A percentile compares a stretch with the other conserved stretches of the same genome.
These are phyloP conservation scores for Drosophila paucipuncta DNA, from an alignment of 2,888 invertebrate genomes.

Conservation along the genomic window DNA sequence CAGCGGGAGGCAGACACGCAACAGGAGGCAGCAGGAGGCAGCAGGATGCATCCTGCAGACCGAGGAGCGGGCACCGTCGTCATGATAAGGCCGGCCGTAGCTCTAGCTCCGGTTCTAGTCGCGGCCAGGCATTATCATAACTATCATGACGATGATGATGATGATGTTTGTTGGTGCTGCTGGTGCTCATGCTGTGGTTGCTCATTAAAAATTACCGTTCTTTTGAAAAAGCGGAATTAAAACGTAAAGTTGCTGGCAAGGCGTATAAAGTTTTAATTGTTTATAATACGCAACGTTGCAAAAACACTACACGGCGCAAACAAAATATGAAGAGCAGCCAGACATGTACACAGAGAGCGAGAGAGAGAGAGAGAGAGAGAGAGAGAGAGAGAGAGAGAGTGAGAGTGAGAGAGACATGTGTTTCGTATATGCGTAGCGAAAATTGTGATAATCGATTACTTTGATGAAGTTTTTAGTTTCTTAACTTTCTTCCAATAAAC, in stretches of 20 bases:
- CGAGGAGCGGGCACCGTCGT: slow-evolving; percentile 44
- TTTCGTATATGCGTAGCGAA: not conserved
- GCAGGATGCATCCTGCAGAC: slow-evolving; percentile 61
- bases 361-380: not conserved
- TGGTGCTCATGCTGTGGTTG: slow-evolving; percentile 36
- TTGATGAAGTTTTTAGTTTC: not conserved
- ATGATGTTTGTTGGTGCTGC: slow-evolving; percentile 11
- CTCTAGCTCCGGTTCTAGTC: slow-evolving; percentile 29
- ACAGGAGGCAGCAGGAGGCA: slow-evolving; percentile 13
- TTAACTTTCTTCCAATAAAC: not conserved
- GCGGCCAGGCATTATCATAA: slow-evolving; percentile 21
- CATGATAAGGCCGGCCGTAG: slow-evolving; percentile 37
- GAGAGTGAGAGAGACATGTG: not conserved
- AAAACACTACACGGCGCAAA: slow-evolving; percentile 24
- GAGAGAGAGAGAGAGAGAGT: not conserved
- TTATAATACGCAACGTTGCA: slow-evolving; percentile 77
- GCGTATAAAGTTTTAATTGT: slow-evolving; percentile 76
- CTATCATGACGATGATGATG: slow-evolving; percentile 7
- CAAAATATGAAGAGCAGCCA: not conserved
- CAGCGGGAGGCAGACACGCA: slow-evolving; percentile 9
- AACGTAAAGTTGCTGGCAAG: slow-evolving; percentile 65
- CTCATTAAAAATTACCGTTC: slow-evolving; percentile 82
- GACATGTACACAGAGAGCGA: not conserved
- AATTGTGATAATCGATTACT: not conserved
- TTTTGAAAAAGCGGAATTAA: slow-evolving; percentile 78